Percentiles rank a stretch among this genome's conserved stretches.
Evolutionary conservation across 2,888 invertebrate species (phyloP).

Genomic region (Catocala fraxini): DNA sequence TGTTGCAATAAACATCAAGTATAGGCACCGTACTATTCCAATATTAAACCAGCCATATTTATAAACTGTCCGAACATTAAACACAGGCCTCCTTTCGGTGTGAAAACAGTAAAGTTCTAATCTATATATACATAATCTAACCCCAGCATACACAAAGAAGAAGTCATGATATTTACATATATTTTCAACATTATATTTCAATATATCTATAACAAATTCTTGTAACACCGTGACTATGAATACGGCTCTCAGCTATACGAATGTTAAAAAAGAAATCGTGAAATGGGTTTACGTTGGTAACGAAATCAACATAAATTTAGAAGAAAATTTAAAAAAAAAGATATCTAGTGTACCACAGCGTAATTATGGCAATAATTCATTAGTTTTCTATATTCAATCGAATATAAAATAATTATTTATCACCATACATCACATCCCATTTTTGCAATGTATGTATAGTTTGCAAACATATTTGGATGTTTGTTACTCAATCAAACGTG

Average conservation of each 20-base stretch:
- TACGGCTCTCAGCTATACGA: constrained; percentile 68
- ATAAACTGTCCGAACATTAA: too few relatives aligned
- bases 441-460: too few relatives aligned
- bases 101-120: too few relatives aligned
- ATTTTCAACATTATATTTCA: not conserved
- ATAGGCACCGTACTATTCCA: too few relatives aligned
- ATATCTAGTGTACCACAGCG: constrained; percentile 44
- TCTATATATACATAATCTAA: too few relatives aligned
- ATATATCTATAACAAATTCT: not conserved
- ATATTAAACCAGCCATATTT: too few relatives aligned
- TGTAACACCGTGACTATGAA: constrained; percentile 61
- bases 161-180: too few relatives aligned
- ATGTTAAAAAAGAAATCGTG: constrained; percentile 83
- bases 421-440: not conserved
- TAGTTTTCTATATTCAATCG: constrained; percentile 11
- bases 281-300: constrained; percentile 84
- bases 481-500: too few relatives aligned
- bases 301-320: constrained; percentile 84
- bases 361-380: constrained; percentile 45
- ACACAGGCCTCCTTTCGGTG: too few relatives aligned
- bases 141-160: not conserved
- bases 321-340: constrained; percentile 64
- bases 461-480: too few relatives aligned
- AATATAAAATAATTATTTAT: not conserved
- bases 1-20: too few relatives aligned